A percentile compares a stretch with the other conserved stretches of the same genome.
Conservation (phyloP, 2,797 vertebrate genomes). For the Trachurus trachurus region DNA sequence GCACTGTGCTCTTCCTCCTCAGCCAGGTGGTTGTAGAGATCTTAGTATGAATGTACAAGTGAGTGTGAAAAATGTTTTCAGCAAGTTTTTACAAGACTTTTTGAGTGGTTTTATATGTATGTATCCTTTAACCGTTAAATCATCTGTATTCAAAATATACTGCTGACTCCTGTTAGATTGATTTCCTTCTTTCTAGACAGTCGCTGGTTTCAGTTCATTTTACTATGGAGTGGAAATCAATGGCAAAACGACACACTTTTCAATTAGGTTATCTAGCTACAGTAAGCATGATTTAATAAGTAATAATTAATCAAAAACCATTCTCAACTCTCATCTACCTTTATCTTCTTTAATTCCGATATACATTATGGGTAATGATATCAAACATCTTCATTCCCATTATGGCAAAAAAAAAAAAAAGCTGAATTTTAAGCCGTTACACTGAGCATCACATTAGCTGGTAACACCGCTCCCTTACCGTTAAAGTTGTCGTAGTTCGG, state of each 20-base stretch:
- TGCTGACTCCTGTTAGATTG: not conserved
- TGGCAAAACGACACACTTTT: not conserved
- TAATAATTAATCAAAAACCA: too few species aligned
- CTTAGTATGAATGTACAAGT: constrained; percentile 72
- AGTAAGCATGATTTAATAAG: constrained; percentile 4
- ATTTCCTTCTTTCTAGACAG: not conserved
- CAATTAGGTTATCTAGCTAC: not conserved
- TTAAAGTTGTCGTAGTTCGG: constrained; percentile 87
- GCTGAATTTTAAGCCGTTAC: not conserved
- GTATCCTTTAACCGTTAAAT: not conserved
- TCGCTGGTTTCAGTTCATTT: constrained; percentile 13
- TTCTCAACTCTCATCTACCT: not conserved
- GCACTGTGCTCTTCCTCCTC: constrained; percentile 87
- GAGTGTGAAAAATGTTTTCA: not conserved
- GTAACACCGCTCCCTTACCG: constrained; percentile 80
- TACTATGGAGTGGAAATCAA: not conserved
- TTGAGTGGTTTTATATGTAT: not conserved
- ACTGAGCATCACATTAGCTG: not conserved
- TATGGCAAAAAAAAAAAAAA: not conserved
- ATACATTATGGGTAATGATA: not conserved
- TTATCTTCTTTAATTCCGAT: not conserved
- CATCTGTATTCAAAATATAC: not conserved
- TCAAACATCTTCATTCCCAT: not conserved
- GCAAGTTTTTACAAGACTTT: not conserved
- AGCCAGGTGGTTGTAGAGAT: constrained; percentile 90